phyloP scores from a whole-genome alignment of 2,888 invertebrate genomes.

The Drosophila gaucha region DNA sequence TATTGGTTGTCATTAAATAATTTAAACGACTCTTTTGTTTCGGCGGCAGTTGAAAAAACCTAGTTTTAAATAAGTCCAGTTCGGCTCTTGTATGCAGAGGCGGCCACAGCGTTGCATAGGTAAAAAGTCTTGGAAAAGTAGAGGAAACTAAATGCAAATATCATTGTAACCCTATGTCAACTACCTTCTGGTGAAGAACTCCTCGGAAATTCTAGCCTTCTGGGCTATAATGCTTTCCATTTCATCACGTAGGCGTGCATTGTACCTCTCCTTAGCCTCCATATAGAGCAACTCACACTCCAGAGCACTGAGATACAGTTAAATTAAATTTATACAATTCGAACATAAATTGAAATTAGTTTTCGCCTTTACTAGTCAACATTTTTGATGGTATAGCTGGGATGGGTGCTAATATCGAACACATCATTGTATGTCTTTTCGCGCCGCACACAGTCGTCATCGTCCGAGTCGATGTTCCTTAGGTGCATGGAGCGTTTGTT shows the following conservation, averaged over 20 bases:
- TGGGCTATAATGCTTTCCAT: slow-evolving; percentile 17
- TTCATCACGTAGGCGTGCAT: slow-evolving; percentile 37
- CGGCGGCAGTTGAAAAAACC: slow-evolving; percentile 49
- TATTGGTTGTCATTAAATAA: slow-evolving; percentile 42
- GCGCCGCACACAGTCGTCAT: not conserved
- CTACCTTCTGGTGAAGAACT: slow-evolving; percentile 44
- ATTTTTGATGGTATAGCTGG: slow-evolving; percentile 46
- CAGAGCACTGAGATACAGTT: slow-evolving; percentile 24
- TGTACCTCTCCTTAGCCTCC: slow-evolving; percentile 26
- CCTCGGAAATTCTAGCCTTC: slow-evolving; percentile 12
- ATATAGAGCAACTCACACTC: slow-evolving; percentile 32
- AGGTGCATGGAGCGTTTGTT: fast-evolving
- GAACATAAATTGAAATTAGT: too few species aligned
- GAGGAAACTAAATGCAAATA: not conserved
- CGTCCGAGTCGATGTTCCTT: not conserved
- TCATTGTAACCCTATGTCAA: fast-evolving
- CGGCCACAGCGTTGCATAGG: slow-evolving; percentile 48
- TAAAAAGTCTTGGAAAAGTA: slow-evolving; percentile 26
- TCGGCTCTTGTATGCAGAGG: slow-evolving; percentile 52
- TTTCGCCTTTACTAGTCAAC: slow-evolving; percentile 40
- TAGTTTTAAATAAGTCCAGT: slow-evolving; percentile 28
- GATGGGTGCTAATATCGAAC: slow-evolving; percentile 44
- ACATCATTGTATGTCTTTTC: slow-evolving; percentile 16
- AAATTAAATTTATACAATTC: not conserved
- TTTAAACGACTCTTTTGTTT: slow-evolving; percentile 38